Evolutionary conservation across 2,113 vertebrate species (phyloP).

Genomic region (Neotoma lepida): DNA sequence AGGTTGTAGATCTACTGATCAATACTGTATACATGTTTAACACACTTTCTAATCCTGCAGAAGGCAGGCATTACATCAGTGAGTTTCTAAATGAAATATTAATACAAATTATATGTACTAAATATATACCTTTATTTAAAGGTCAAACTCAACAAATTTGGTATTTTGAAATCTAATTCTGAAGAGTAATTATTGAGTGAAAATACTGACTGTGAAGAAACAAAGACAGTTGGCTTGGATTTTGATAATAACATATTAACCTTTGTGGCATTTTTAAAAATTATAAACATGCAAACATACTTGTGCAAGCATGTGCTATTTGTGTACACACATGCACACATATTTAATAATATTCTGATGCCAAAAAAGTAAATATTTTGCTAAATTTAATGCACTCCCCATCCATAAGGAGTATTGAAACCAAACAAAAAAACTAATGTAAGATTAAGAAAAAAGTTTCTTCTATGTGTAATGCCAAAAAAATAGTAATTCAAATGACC

Average conservation of each 20-base stretch:
- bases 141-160: background rate
- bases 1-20: background rate
- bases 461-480: background rate
- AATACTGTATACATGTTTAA: background rate
- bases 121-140: background rate
- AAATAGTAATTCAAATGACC: background rate
- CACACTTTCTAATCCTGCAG: background rate
- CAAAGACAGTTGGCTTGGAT: background rate
- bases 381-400: background rate
- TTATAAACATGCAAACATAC: background rate
- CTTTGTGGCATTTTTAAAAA: background rate
- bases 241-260: background rate
- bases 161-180: background rate
- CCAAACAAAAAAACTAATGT: background rate
- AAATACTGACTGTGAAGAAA: background rate
- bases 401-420: background rate
- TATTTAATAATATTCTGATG: background rate
- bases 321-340: background rate
- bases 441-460: background rate
- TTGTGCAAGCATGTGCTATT: background rate
- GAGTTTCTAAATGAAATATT: background rate
- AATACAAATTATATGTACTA: background rate
- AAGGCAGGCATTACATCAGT: background rate
- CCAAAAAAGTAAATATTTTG: background rate
- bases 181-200: background rate